A percentile compares a stretch with the other conserved stretches of the same genome.
Conservation (phyloP, 2,797 vertebrate species). For the Intellagama lesueurii region DNA sequence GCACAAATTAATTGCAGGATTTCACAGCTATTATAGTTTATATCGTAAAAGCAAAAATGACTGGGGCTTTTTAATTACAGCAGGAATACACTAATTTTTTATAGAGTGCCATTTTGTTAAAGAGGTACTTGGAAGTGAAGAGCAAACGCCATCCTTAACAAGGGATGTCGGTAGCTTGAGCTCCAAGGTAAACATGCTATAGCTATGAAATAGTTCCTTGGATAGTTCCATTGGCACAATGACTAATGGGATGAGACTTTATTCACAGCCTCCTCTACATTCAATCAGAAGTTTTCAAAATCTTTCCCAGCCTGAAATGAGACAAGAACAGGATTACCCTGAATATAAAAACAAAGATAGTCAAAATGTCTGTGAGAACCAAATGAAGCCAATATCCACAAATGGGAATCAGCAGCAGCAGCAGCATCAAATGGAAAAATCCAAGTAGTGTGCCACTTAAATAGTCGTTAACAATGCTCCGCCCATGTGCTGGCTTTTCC, state of each 20-base stretch:
- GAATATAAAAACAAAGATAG: not conserved
- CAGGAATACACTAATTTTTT: constrained; percentile 84
- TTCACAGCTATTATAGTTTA: constrained; percentile 85
- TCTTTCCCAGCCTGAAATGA: constrained; percentile 64
- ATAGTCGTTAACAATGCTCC: not conserved
- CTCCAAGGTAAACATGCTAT: constrained; percentile 80
- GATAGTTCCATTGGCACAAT: constrained; percentile 75
- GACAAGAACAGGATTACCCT: constrained; percentile 52
- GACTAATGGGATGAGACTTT: constrained; percentile 76
- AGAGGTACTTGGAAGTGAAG: constrained; percentile 80
- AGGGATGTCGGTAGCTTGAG: constrained; percentile 73
- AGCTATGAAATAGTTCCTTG: constrained; percentile 75
- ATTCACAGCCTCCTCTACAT: constrained; percentile 73
- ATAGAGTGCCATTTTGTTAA: constrained; percentile 84
- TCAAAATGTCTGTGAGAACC: too few relatives aligned
- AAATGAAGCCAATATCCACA: too few relatives aligned
- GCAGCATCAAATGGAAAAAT: too few relatives aligned
- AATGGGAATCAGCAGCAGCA: too few relatives aligned
- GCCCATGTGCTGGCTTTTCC: not conserved
- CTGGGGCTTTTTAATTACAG: constrained; percentile 84
- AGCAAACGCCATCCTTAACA: constrained; percentile 73
- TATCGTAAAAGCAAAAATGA: constrained; percentile 85
- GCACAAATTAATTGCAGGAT: constrained; percentile 82
- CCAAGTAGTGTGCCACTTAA: too few relatives aligned
- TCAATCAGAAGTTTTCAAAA: constrained; percentile 70